Conservation (phyloP, 2,797 vertebrate species). For the Numenius phaeopus region DNA sequence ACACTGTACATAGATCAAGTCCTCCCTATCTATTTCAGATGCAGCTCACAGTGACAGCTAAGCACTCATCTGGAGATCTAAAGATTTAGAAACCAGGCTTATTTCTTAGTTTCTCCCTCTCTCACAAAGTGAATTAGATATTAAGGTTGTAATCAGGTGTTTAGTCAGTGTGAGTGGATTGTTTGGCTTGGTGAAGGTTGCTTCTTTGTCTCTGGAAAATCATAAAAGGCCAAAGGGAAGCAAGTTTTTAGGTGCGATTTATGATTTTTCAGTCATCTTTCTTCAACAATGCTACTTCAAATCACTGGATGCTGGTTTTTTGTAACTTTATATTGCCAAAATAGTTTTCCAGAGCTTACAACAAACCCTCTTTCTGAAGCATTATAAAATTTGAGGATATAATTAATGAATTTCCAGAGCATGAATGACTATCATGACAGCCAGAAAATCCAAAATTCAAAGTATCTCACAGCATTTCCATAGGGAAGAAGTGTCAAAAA, state of each 20-base stretch:
- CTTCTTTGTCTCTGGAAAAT: background rate
- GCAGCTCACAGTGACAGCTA: slow-evolving; percentile 51
- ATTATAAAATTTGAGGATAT: background rate
- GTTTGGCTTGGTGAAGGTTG: background rate
- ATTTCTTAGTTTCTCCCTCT: background rate
- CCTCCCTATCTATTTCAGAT: slow-evolving; percentile 35
- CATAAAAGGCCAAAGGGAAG: background rate
- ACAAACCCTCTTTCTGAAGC: background rate
- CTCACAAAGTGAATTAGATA: slow-evolving; percentile 41
- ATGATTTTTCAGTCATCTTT: background rate
- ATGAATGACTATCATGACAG: background rate
- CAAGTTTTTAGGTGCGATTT: background rate
- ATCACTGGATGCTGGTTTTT: background rate
- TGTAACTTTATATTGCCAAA: background rate
- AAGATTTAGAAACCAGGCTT: background rate
- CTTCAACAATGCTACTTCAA: background rate
- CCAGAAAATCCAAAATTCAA: background rate
- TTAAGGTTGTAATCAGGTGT: slow-evolving; percentile 33
- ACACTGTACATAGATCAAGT: slow-evolving; percentile 29
- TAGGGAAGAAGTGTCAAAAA: background rate
- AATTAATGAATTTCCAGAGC: background rate
- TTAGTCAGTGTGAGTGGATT: background rate
- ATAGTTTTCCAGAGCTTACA: background rate
- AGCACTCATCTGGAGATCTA: slow-evolving; percentile 34
- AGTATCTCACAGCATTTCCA: background rate